Evolutionary conservation across 2,888 invertebrate species (phyloP).

Genomic region (Endomychus coccineus): DNA sequence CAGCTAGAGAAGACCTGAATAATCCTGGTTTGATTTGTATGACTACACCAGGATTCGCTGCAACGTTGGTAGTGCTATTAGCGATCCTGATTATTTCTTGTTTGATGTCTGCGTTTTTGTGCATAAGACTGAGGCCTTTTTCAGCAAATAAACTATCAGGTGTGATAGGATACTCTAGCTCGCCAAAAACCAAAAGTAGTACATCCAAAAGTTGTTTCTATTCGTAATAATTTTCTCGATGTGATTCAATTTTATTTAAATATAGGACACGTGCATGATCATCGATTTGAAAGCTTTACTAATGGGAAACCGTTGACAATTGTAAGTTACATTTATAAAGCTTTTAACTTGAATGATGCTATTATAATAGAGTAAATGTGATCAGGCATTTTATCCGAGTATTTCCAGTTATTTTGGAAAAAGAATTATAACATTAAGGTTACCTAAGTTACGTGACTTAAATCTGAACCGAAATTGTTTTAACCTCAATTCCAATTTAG

Average conservation of each 20-base stretch:
- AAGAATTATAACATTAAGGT: constrained; percentile 24
- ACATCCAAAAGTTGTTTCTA: constrained; percentile 60
- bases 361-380: constrained; percentile 20
- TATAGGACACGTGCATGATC: constrained; percentile 27
- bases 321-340: constrained; percentile 22
- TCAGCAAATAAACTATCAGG: constrained; percentile 41
- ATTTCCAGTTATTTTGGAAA: constrained; percentile 26
- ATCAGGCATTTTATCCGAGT: constrained; percentile 31
- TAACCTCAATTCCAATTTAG: constrained; percentile 10
- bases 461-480: constrained; percentile 2
- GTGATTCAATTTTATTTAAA: constrained; percentile 11
- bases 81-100: constrained; percentile 79
- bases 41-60: constrained; percentile 90
- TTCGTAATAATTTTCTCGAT: no score
- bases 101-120: constrained; percentile 77
- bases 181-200: constrained; percentile 43
- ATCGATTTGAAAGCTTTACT: constrained; percentile 20
- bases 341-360: constrained; percentile 16
- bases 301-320: no score
- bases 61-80: constrained; percentile 74
- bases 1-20: constrained; percentile 52
- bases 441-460: constrained; percentile 19
- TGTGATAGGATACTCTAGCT: constrained; percentile 20
- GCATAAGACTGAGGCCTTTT: constrained; percentile 70
- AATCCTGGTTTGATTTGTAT: constrained; percentile 70